These are phyloP conservation scores for Emydocephalus ijimae DNA, from an alignment of 2,113 vertebrate species.

Conservation along the genomic window DNA sequence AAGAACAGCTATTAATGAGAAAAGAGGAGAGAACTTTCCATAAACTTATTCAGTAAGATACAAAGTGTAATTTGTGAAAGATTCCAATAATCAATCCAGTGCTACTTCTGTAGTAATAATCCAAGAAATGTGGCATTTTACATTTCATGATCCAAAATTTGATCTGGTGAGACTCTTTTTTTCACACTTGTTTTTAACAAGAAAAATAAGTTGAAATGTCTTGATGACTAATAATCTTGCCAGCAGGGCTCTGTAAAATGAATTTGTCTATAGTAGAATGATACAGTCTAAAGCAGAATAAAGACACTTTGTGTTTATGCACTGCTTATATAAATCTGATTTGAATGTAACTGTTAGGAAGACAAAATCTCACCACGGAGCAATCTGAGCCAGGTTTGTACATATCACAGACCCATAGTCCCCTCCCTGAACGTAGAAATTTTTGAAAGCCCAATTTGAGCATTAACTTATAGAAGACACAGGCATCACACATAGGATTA, in stretches of 20 bases:
- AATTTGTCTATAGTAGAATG: background rate
- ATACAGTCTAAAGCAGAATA: background rate
- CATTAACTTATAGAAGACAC: slow-evolving; percentile 77
- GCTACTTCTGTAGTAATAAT: background rate
- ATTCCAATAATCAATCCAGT: background rate
- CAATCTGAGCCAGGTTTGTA: slow-evolving; percentile 75
- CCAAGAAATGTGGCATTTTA: background rate
- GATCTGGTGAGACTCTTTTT: background rate
- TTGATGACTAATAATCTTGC: background rate
- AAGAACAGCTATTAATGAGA: background rate
- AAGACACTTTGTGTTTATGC: background rate
- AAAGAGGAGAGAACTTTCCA: background rate
- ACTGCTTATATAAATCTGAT: background rate
- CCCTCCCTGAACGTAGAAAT: slow-evolving; percentile 75
- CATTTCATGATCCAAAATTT: background rate
- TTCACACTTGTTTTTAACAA: background rate
- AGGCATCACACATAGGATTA: slow-evolving; percentile 59
- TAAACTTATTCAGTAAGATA: background rate
- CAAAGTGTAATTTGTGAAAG: background rate
- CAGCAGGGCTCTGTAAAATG: background rate
- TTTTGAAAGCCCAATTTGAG: slow-evolving; percentile 66
- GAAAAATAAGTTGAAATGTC: background rate
- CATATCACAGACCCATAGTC: slow-evolving; percentile 73
- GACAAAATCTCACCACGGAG: slow-evolving; percentile 64
- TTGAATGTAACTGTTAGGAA: background rate